A percentile compares a stretch with the other conserved stretches of the same genome.
Evolutionary conservation across 1,140 invertebrate species (phyloP).

Genomic region (Drosophila dunni): DNA sequence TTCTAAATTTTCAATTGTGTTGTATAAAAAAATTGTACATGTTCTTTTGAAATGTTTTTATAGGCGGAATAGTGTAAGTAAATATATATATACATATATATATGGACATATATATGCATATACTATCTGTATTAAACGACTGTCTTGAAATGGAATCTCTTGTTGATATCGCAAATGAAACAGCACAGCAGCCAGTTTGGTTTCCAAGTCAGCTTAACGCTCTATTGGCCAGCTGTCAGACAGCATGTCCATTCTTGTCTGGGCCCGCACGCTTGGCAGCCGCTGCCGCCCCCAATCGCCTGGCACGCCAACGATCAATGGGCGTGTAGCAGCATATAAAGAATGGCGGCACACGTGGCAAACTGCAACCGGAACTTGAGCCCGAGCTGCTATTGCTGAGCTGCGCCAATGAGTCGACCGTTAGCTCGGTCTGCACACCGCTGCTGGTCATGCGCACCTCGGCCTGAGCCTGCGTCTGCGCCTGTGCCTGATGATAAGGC

Average conservation of each 20-base stretch:
- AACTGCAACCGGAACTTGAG: conserved; percentile 16
- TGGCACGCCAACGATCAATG: conserved; percentile 80
- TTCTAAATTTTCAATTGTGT: conserved; percentile 32
- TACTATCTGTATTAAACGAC: conserved; percentile 55
- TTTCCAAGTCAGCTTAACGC: background rate
- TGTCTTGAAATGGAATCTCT: conserved; percentile 81
- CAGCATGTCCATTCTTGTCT: conserved; percentile 53
- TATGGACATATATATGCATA: no score
- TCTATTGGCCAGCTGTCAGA: conserved; percentile 61
- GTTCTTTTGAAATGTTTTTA: conserved; percentile 42
- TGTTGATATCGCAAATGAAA: conserved; percentile 84
- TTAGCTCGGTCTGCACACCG: conserved; percentile 78
- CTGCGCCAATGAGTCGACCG: conserved; percentile 70
- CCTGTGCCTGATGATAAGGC: no score
- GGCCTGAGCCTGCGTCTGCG: conserved; percentile 16
- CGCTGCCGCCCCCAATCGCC: conserved; percentile 52
- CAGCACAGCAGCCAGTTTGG: conserved; percentile 50
- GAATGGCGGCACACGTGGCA: conserved; percentile 64
- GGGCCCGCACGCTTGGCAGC: conserved; percentile 23
- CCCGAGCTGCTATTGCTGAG: conserved; percentile 54
- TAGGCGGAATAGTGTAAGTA: conserved; percentile 28
- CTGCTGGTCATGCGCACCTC: conserved; percentile 78
- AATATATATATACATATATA: conserved; percentile 4
- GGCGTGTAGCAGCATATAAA: conserved; percentile 84
- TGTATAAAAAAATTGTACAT: conserved; percentile 65